Evolutionary conservation across 2,113 vertebrate species (phyloP), one percentile per base, ranked within the genome.

Genomic region (Pangasianodon hypophthalmus): DNA sequence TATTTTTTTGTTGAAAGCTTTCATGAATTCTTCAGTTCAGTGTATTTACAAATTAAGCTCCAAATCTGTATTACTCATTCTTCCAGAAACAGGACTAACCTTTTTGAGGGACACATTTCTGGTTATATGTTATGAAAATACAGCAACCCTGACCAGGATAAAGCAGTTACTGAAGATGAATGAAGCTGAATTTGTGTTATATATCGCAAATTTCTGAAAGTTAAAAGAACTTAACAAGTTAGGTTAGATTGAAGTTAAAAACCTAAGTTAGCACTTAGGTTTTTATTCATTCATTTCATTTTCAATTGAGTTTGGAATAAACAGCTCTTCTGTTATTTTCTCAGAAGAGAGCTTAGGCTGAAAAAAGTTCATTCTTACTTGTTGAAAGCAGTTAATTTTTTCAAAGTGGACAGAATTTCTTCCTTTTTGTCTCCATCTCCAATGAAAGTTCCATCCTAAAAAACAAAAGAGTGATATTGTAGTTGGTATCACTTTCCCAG

Each of bases 361-460:
- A 52, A 81, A 58, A 58, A 83, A 54, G 2, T n/a, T 48, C 6
- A 52, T 52, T 67, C 97, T 96, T 95, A 98, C 98, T 97, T 97
- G 94, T 97, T 95, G 93, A 98, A 97, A 87, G 96, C 95, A 52
- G 96, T 85, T 92, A 97, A 92, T 95, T 96, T 97, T 95, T 94
- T 96, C 92, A 98, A 93, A 37, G 94, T 92, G 88, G 92, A 91
- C 73, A 95, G 89, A 73, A 97, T 94, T 80, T 83, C 92, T 87
- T 90, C 91, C 56, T 92, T 93, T 89, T 92, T 94, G 92, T 92
- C 94, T 83, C 95, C 88, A 0, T 96, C 95, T 4, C 24, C 92
- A 92, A 91, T 93, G 89, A 96, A 96, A 41, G 82, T 88, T 85
- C 93, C 96, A 56, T 91, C 95, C 98, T 98, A 77, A 69, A 91